Conservation (phyloP, 1,140 invertebrate species). For the Proales similis region DNA sequence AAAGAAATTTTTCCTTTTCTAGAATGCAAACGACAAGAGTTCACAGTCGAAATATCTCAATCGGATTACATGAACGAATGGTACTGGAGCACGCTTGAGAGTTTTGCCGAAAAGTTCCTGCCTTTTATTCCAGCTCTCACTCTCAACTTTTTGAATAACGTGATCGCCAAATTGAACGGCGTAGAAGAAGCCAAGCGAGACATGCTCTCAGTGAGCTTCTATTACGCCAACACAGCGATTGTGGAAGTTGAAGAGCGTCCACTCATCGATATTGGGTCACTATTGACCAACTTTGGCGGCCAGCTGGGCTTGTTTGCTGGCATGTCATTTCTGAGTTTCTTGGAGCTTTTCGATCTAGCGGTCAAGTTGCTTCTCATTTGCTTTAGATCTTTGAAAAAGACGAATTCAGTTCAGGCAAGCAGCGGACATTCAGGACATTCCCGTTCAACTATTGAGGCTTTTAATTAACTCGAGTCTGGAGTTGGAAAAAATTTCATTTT, state of each 20-base stretch:
- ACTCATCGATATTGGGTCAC: background rate
- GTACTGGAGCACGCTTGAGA: background rate
- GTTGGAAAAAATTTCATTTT: too few relatives aligned
- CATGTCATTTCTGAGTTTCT: conserved; percentile 3
- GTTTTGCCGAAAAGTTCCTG: background rate
- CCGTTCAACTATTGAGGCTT: too few relatives aligned
- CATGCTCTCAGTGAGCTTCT: background rate
- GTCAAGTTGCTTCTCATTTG: background rate
- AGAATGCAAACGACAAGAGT: conserved; percentile 4
- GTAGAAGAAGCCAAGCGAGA: conserved; percentile 1
- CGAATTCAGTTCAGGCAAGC: too few relatives aligned
- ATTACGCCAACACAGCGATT: background rate
- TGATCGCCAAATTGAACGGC: background rate
- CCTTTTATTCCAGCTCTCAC: background rate
- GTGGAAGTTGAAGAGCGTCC: background rate
- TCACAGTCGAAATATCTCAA: background rate
- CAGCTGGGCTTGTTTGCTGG: conserved; percentile 24
- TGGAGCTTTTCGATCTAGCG: conserved; percentile 14
- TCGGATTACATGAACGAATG: conserved; percentile 21
- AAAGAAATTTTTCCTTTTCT: background rate
- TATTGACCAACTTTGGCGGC: conserved; percentile 16
- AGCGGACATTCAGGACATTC: too few relatives aligned
- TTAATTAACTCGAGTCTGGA: too few relatives aligned
- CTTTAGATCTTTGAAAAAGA: too few relatives aligned
- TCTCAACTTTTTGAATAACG: background rate